Evolutionary conservation across 2,888 invertebrate genomes (phyloP), one percentile per base, ranked within the genome.

Genomic region (Parapristionchus giblindavisi): DNA sequence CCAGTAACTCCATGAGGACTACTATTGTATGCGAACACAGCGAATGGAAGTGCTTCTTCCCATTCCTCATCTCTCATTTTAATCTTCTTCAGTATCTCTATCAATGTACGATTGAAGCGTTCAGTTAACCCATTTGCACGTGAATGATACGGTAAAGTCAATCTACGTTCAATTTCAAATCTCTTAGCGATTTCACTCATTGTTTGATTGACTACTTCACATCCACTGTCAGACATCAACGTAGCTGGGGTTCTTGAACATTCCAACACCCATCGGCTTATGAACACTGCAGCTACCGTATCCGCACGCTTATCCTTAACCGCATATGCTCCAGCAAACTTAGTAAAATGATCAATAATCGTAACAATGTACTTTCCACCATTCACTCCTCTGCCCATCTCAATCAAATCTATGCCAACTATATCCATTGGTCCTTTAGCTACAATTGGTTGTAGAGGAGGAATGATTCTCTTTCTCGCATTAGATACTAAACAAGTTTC

Each of bases 51-150:
- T 3, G 66, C 48, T 17, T 48, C 66, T 11, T 66, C 66, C 66
- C 66, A 66, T n/a, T 77, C n/a, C n/a, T n/a, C n/a, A n/a, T n/a
- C n/a, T n/a, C n/a, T n/a, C n/a, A n/a, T n/a, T n/a, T n/a, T n/a
- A 0, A 14, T 75, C 43, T 79, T 81, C 48, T 72, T 76, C 14
- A 82, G 54, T 11, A 76, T 63, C 2, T 40, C 54, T 29, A 58
- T 32, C 6, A 81, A 52, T 0, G 78, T 78, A 61, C 65, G 17
- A 27, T 79, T 76, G 58, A 76, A 74, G 27, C 79, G 61, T 65
- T 81, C 81, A 1, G 76, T 60, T 2, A 27, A 52, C 24, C 81
- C 81, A 71, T 81, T 81, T 32, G 70, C 76, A 27, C 77, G 32
- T 1, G 77, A 72, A 52, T 81, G 58, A 66, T 82, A 81, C 1